Evolutionary conservation across 2,113 vertebrate genomes (phyloP), one percentile per base, ranked within the genome.

Genomic region (Petroica traversi): DNA sequence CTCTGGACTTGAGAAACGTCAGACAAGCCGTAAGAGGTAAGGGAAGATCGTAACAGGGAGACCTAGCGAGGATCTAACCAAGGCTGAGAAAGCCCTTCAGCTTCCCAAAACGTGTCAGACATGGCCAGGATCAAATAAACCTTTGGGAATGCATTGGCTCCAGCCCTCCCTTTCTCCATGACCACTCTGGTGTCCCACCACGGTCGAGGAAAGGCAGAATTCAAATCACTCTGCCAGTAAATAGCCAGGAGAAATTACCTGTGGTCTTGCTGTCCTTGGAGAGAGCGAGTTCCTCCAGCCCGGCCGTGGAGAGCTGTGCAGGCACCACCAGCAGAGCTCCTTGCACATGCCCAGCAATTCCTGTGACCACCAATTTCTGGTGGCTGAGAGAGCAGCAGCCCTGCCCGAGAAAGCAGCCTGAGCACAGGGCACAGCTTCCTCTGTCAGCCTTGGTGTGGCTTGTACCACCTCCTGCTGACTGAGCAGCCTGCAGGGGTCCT

Each of bases 231-330:
- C 3, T 16, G 14, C 55, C 52, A 85, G 19, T 48, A 89, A 89
- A 84, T 41, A 89, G 18, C 19, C 48, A 71, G 40, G 31, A 91
- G 45, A 45, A 85, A 33, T 95, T 95, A 95, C 78, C 82, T 97
- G 85, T 68, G 75, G 2, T 2, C 48, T 87, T 1, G 7, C 36
- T 8, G 80, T 85, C 69, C 92, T 84, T 5, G 10, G 29, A 66
- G 72, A 66, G 68, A 22, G 20, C 1, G 40, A 34, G 25, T 34
- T 94, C 76, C 45, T 76, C 29, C 43, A 40, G 66, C 24, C 11
- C 20, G 4, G 72, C 24, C 31, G 62, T 2, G 4, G 33, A 64
- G 62, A 0, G 2, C 24, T 2, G 14, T 6, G 34, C 52, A 57
- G 67, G 63, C 26, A 7, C 1, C 0, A 10, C 0, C 8, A 73